A percentile compares a stretch with the other conserved stretches of the same genome.
These are phyloP conservation scores for Neoseiulus cucumeris DNA, from an alignment of 1,140 invertebrate genomes.

Conservation along the genomic window DNA sequence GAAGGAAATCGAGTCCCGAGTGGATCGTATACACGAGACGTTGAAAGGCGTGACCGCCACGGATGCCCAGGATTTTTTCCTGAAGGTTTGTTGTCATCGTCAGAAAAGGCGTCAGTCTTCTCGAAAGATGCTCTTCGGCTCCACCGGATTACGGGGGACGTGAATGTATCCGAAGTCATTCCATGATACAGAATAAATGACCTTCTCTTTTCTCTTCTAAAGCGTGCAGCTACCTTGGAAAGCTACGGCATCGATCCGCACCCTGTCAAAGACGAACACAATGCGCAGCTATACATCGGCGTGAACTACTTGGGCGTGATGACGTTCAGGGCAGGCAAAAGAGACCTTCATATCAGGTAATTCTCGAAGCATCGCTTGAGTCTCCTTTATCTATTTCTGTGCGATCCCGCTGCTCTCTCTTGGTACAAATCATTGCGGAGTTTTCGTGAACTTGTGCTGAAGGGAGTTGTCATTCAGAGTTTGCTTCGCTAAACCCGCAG, in stretches of 20 bases:
- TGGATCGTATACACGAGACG: constrained; percentile 5
- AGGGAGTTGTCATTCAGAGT: too few species aligned
- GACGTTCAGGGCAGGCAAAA: constrained; percentile 59
- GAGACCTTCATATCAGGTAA: constrained; percentile 1
- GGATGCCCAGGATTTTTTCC: constrained; percentile 1
- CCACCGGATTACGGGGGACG: too few species aligned
- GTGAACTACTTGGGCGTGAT: constrained; percentile 84
- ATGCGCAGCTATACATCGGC: constrained; percentile 72
- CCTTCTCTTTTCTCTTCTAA: constrained; percentile 35
- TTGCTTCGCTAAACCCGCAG: constrained; percentile 19
- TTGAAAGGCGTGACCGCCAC: not conserved
- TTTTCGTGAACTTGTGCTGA: too few species aligned
- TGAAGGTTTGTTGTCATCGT: not conserved
- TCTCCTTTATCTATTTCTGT: too few species aligned
- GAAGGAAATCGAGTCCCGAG: constrained; percentile 3
- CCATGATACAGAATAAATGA: not conserved
- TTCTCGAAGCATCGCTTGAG: not conserved
- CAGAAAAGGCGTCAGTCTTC: too few species aligned
- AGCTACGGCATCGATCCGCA: constrained; percentile 95
- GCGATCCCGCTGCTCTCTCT: too few species aligned
- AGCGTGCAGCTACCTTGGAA: constrained; percentile 66
- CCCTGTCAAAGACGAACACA: constrained; percentile 91
- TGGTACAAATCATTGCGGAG: too few species aligned
- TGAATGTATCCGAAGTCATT: too few species aligned
- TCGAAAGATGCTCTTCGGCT: too few species aligned